phyloP scores from a whole-genome alignment of 2,797 vertebrate species.

The Chiloscyllium punctatum region DNA sequence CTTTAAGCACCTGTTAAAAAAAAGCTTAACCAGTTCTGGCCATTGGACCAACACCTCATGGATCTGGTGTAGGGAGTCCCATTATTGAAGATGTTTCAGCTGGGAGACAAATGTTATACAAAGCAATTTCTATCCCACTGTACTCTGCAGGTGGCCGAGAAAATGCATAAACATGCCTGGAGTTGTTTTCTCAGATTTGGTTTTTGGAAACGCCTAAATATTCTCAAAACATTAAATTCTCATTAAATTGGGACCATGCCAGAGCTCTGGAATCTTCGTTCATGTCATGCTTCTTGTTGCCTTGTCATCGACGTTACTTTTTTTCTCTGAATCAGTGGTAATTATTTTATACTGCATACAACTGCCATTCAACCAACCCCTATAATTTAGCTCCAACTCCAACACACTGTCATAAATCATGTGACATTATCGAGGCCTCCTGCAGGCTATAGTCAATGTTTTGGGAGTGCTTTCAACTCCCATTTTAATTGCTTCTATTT shows the following conservation, averaged over 20 bases:
- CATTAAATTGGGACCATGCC: neutral
- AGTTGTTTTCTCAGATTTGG: neutral
- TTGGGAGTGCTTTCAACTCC: neutral
- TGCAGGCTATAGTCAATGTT: neutral
- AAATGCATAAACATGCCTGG: neutral
- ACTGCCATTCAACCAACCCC: neutral
- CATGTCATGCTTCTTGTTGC: neutral
- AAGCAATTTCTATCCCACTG: neutral
- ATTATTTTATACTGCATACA: constrained; percentile 23
- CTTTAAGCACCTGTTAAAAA: neutral
- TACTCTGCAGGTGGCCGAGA: neutral
- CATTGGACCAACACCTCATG: neutral
- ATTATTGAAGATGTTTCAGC: neutral
- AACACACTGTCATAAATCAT: neutral
- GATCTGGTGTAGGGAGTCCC: neutral
- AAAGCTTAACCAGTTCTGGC: neutral
- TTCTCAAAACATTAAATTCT: constrained; percentile 12
- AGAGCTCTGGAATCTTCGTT: neutral
- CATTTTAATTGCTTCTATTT: constrained; percentile 26
- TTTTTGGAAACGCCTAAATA: neutral
- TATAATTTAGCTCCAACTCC: neutral
- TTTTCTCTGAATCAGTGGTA: neutral
- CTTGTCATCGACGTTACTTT: neutral
- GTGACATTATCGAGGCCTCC: neutral
- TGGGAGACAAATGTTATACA: neutral